phyloP scores from a whole-genome alignment of 2,888 invertebrate species.

The Toxonevra muliebris region DNA sequence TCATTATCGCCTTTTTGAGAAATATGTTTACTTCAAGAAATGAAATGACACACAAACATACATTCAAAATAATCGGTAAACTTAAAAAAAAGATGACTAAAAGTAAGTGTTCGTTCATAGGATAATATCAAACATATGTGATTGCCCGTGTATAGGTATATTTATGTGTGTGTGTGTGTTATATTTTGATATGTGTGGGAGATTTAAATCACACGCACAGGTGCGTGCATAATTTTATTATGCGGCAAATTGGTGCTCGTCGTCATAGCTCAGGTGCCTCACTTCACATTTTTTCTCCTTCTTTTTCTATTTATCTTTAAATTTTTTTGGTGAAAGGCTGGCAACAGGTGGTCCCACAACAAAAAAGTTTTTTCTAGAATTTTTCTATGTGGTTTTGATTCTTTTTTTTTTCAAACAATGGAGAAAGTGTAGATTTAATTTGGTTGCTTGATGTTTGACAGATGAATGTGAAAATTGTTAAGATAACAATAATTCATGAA shows the following conservation, averaged over 20 bases:
- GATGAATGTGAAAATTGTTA: too few relatives aligned
- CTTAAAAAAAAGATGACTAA: not conserved
- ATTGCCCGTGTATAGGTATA: not conserved
- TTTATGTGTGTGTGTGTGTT: not conserved
- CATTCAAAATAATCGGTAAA: conserved; percentile 7
- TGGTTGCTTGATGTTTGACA: too few relatives aligned
- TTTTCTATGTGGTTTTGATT: too few relatives aligned
- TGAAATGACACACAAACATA: not conserved
- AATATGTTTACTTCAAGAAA: not conserved
- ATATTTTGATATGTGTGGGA: not conserved
- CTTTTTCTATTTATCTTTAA: too few relatives aligned
- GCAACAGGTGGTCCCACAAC: not conserved
- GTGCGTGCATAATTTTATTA: conserved; percentile 11
- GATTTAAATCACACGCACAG: conserved; percentile 13
- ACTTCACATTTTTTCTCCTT: not conserved
- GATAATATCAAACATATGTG: not conserved
- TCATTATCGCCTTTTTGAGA: conserved; percentile 12
- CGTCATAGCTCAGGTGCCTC: not conserved
- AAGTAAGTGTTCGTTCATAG: not conserved
- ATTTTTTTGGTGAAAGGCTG: not conserved
- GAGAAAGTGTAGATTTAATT: too few relatives aligned
- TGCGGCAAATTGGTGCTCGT: conserved; percentile 11
- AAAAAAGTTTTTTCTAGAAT: too few relatives aligned
- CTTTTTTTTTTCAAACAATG: too few relatives aligned
- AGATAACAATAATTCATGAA: too few relatives aligned